A percentile compares a stretch with the other conserved stretches of the same genome.
phyloP scores from a whole-genome alignment of 1,140 invertebrate genomes.

The Thrips palmi region DNA sequence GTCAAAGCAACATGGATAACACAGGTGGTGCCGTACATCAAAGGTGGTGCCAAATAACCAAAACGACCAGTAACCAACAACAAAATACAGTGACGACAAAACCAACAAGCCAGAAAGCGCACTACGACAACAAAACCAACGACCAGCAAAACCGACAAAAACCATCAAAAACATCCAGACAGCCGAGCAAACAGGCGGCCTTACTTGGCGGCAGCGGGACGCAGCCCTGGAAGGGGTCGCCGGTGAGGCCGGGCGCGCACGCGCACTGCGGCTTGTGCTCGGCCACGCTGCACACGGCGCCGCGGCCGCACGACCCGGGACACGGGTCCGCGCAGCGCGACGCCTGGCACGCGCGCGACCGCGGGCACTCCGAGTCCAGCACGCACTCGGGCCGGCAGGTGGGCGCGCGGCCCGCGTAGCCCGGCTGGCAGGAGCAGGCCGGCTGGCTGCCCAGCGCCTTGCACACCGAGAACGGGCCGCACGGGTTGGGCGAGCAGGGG shows the following conservation, averaged over 20 bases:
- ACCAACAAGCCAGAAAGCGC: neutral
- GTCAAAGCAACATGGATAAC: too few relatives aligned
- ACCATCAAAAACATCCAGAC: neutral
- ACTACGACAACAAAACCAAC: neutral
- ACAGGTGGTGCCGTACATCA: too few relatives aligned
- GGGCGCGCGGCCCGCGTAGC: constrained; percentile 55
- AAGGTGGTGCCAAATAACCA: too few relatives aligned
- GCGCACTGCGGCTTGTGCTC: constrained; percentile 58
- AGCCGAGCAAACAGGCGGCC: constrained; percentile 14
- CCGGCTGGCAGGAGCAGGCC: constrained; percentile 55
- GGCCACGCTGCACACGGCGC: constrained; percentile 48
- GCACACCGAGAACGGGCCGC: constrained; percentile 64
- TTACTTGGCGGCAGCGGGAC: constrained; percentile 32
- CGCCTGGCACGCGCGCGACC: constrained; percentile 47
- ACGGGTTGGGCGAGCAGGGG: constrained; percentile 54
- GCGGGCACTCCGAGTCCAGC: constrained; percentile 50
- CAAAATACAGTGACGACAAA: too few relatives aligned
- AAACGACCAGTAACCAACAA: too few relatives aligned
- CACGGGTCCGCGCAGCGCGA: constrained; percentile 57
- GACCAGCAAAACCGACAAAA: neutral
- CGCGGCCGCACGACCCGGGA: constrained; percentile 50
- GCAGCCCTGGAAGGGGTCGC: constrained; percentile 59
- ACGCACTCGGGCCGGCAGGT: constrained; percentile 55
- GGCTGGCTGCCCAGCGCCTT: constrained; percentile 46
- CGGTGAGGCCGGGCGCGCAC: constrained; percentile 48